Evolutionary conservation across 2,888 invertebrate genomes (phyloP).

Genomic region (Agrilus mali): DNA sequence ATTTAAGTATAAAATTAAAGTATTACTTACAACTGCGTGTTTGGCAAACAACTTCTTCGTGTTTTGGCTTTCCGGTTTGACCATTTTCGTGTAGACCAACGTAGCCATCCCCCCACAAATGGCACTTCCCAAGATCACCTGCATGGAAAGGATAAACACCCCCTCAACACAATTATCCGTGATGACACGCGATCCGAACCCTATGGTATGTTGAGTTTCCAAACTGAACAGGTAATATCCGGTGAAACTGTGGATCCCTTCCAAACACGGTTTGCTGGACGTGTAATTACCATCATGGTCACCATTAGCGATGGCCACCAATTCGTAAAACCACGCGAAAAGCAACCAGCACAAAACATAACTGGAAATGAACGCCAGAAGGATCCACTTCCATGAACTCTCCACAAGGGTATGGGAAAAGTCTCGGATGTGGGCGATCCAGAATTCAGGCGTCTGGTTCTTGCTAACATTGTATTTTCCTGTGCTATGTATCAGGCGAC

Average conservation of each 20-base stretch:
- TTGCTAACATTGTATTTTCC: no score
- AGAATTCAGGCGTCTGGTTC: constrained; percentile 7
- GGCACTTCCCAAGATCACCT: constrained; percentile 52
- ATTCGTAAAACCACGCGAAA: constrained; percentile 69
- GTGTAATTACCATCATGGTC: constrained; percentile 53
- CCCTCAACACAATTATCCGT: constrained; percentile 79
- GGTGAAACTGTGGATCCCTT: constrained; percentile 47
- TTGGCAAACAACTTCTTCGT: constrained; percentile 53
- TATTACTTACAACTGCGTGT: constrained; percentile 45
- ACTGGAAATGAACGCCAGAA: constrained; percentile 46
- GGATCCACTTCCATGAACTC: constrained; percentile 59
- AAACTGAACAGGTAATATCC: constrained; percentile 70
- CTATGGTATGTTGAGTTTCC: constrained; percentile 71
- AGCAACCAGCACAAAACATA: constrained; percentile 65
- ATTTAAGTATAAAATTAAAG: no score
- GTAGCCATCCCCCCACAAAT: constrained; percentile 32
- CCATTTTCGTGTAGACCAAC: constrained; percentile 52
- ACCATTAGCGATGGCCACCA: constrained; percentile 61
- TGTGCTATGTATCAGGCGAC: no score
- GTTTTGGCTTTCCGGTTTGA: constrained; percentile 37
- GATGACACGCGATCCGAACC: constrained; percentile 70
- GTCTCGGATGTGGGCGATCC: constrained; percentile 32
- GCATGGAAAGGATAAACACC: constrained; percentile 67
- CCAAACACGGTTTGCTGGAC: constrained; percentile 36
- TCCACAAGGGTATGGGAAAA: constrained; percentile 53